These are phyloP conservation scores for Micrasema longulum DNA, from an alignment of 1,140 invertebrate species.

Conservation along the genomic window DNA sequence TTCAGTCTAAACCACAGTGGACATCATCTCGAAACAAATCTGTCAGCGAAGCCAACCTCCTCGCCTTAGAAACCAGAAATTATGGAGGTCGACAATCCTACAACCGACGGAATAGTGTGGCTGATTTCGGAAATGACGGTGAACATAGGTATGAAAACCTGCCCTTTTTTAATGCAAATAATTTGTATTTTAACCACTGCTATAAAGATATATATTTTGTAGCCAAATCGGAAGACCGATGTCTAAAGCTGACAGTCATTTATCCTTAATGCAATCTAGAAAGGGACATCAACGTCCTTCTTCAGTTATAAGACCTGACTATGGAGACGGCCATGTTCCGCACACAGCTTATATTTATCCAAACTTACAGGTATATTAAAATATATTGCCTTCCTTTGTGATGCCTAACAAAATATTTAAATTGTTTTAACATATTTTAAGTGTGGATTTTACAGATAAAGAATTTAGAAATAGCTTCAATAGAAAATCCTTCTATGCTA, in stretches of 20 bases:
- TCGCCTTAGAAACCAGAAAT: constrained; percentile 69
- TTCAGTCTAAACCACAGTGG: constrained; percentile 64
- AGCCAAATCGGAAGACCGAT: constrained; percentile 68
- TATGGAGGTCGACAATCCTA: constrained; percentile 57
- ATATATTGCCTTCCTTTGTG: neutral
- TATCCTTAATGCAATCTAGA: constrained; percentile 67
- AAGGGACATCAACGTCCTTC: constrained; percentile 57
- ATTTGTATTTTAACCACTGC: too few species aligned
- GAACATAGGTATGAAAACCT: constrained; percentile 61
- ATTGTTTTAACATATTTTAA: too few species aligned
- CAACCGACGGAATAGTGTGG: constrained; percentile 74
- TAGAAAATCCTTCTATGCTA: constrained; percentile 66
- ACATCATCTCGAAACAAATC: constrained; percentile 71
- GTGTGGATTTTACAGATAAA: constrained; percentile 63
- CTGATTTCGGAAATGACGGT: constrained; percentile 71
- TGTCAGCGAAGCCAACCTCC: constrained; percentile 81
- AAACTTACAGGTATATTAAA: constrained; percentile 69
- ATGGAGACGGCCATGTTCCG: constrained; percentile 65
- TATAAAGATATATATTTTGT: neutral
- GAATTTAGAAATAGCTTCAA: constrained; percentile 69
- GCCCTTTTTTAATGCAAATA: too few species aligned
- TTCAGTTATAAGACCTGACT: constrained; percentile 67
- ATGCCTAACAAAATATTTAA: too few species aligned
- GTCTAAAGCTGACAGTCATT: constrained; percentile 71
- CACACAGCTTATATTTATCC: constrained; percentile 72